Conservation (phyloP, 1,140 invertebrate species). For the Heliothis virescens region DNA sequence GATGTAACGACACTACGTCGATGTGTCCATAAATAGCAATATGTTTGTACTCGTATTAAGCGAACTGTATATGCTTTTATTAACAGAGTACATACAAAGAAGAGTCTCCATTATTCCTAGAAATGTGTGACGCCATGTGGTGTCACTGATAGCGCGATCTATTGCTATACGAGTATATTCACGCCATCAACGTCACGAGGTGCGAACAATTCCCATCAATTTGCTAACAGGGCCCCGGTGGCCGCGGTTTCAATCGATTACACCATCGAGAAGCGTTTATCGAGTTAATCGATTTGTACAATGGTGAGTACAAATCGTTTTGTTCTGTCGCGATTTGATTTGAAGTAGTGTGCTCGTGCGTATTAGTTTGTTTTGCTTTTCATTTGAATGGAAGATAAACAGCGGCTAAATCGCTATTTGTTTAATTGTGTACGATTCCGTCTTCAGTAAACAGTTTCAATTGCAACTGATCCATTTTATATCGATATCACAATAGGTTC, state of each 20-base stretch:
- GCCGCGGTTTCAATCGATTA: background rate
- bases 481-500: too few species aligned
- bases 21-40: slow-evolving; percentile 8
- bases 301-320: slow-evolving; percentile 8
- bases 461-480: too few species aligned
- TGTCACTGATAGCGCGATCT: background rate
- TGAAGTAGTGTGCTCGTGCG: slow-evolving; percentile 15
- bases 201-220: slow-evolving; percentile 29
- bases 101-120: background rate
- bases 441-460: background rate
- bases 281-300: slow-evolving; percentile 29
- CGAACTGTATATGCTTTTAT: background rate
- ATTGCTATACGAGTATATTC: background rate
- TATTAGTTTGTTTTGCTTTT: slow-evolving; percentile 12
- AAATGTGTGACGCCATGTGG: background rate
- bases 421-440: background rate
- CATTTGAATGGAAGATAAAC: slow-evolving; percentile 4
- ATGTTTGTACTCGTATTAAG: background rate
- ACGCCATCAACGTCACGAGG: slow-evolving; percentile 18
- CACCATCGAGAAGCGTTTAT: background rate
- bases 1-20: background rate
- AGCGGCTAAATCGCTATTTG: slow-evolving; percentile 1
- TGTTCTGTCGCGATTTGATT: slow-evolving; percentile 26
- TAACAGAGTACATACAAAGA: background rate
- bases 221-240: slow-evolving; percentile 13